Evolutionary conservation across 2,113 vertebrate genomes (phyloP).

Genomic region (Malurus melanocephalus): DNA sequence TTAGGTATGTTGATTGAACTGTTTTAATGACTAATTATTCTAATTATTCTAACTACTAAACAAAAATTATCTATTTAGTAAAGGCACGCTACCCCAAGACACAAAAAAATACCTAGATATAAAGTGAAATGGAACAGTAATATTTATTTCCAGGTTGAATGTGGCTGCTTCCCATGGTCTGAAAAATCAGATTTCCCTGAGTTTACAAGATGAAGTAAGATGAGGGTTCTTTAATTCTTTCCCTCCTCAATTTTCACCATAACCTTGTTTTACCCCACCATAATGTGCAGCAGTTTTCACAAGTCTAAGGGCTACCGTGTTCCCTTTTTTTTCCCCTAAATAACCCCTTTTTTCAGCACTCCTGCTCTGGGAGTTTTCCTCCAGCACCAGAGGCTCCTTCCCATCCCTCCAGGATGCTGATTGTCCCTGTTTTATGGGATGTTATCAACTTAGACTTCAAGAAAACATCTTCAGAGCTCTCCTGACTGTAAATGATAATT

Average conservation of each 20-base stretch:
- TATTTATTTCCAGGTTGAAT: neutral
- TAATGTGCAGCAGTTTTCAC: neutral
- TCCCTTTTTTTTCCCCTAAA: rapidly evolving
- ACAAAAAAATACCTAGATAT: too few species aligned
- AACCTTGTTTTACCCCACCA: neutral
- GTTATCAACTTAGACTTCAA: neutral
- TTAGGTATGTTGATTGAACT: neutral
- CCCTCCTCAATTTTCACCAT: neutral
- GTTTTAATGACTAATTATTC: neutral
- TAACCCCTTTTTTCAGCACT: neutral
- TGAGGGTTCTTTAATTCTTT: neutral
- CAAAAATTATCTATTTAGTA: neutral
- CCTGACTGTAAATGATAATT: neutral
- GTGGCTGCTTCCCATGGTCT: neutral
- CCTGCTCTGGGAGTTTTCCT: neutral
- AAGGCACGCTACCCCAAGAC: neutral
- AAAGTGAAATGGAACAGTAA: neutral
- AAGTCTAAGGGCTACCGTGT: neutral
- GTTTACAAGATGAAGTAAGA: neutral
- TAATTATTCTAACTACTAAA: neutral
- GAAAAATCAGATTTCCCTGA: neutral
- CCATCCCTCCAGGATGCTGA: neutral
- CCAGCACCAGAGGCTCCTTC: neutral
- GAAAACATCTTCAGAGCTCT: neutral
- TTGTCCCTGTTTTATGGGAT: neutral